These are phyloP conservation scores for Ctenopoma multispine DNA, from an alignment of 2,797 vertebrate genomes.

Conservation along the genomic window DNA sequence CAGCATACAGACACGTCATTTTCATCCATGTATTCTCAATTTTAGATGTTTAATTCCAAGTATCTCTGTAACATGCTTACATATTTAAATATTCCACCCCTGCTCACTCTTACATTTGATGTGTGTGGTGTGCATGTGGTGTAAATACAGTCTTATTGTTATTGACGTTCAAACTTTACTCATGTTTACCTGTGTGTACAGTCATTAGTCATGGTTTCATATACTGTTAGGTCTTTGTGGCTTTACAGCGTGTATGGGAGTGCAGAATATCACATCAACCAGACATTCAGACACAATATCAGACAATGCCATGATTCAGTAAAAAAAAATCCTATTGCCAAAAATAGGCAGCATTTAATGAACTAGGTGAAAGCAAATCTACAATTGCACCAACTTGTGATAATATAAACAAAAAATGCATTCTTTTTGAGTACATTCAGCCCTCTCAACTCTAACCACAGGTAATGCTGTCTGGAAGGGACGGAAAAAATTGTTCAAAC, in stretches of 20 bases:
- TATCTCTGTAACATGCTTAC: constrained; percentile 18
- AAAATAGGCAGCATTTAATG: background rate
- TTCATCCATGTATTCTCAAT: constrained; percentile 39
- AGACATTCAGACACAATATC: constrained; percentile 43
- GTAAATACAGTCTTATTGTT: constrained; percentile 55
- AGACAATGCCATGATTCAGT: constrained; percentile 18
- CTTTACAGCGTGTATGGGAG: constrained; percentile 69
- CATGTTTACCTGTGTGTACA: constrained; percentile 76
- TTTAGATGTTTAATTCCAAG: constrained; percentile 45
- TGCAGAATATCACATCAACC: constrained; percentile 69
- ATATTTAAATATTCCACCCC: constrained; percentile 55
- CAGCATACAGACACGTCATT: background rate
- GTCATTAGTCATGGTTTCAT: constrained; percentile 87
- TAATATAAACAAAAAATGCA: constrained; percentile 7
- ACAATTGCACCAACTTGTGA: background rate
- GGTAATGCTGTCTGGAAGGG: constrained; percentile 27
- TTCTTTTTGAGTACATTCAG: constrained; percentile 4
- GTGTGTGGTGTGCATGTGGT: constrained; percentile 34
- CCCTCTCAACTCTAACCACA: constrained; percentile 38
- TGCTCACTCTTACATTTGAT: constrained; percentile 21
- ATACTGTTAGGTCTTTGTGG: constrained; percentile 80
- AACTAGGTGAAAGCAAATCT: background rate
- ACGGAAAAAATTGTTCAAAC: constrained; percentile 28
- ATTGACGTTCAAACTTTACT: constrained; percentile 73
- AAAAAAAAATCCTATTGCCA: background rate